Evolutionary conservation across 2,113 vertebrate genomes (phyloP), one percentile per base, ranked within the genome.

Genomic region (Silurus asotus): DNA sequence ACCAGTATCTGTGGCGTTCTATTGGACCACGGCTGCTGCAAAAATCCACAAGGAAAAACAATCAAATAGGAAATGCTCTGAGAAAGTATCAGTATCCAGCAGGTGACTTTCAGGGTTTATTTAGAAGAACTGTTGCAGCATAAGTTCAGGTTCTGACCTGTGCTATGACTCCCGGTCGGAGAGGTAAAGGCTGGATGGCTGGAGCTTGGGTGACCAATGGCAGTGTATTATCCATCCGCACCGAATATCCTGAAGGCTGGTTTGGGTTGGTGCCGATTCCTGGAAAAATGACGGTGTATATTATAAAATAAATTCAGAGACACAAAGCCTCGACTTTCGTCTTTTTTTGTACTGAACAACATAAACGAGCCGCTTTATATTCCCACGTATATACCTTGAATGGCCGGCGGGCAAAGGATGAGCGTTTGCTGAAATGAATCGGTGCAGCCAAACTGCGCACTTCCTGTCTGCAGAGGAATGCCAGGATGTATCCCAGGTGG

Each of bases 371-470:
- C 28, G 28, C 2, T 37, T 37, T 37, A 37, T 37, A 37, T 37
- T 37, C 37, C 37, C 28, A 1, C 28, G 28, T 37, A 37, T 37
- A 37, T 84, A 90, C 98, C 98, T 97, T 98, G 98, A 92, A 99
- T 93, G 91, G 96, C 51, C 61, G 97, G 96, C 81, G 98, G 98
- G 85, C 97, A 99, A 82, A 99, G 96, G 85, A 99, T 97, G 86
- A 99, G 90, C 0, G 97, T 95, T 88, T 98, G 97, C 59, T 98
- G 98, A 92, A 99, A 99, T 86, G 97, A 94, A 89, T 99, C 98
- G 84, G 93, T 94, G 93, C 98, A 99, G 61, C 97, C 97, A 93
- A 97, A 99, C 88, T 96, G 98, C 88, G 96, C 96, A 77, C 94
- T 96, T 87, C 96, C 97, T 11, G 96, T 94, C 91, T 97, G 96